Conservation (phyloP, 2,888 invertebrate genomes). For the Ormyrus rosae region DNA sequence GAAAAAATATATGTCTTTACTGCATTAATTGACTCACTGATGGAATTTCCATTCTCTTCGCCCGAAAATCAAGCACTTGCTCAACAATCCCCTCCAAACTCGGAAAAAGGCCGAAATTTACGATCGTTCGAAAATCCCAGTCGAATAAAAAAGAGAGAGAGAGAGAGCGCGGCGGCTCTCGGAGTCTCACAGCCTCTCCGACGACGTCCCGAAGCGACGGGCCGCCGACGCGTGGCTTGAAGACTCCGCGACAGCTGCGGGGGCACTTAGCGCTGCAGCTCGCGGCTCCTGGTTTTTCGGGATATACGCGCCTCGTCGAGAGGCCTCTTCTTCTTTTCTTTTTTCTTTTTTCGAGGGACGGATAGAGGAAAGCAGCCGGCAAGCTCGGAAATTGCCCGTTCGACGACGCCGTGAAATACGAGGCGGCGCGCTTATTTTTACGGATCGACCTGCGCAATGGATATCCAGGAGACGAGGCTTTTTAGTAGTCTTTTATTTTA, state of each 20-base stretch:
- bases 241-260: slow-evolving; percentile 48
- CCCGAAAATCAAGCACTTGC: too few species aligned
- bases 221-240: slow-evolving; percentile 28
- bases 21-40: too few species aligned
- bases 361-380: not conserved
- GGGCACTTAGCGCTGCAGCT: slow-evolving; percentile 43
- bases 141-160: too few species aligned
- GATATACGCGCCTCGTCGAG: not conserved
- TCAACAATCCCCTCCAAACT: too few species aligned
- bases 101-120: too few species aligned
- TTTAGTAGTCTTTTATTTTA: too few species aligned
- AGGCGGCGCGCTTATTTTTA: not conserved
- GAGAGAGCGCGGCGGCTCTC: not conserved
- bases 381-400: slow-evolving; percentile 37
- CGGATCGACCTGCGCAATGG: not conserved
- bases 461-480: too few species aligned
- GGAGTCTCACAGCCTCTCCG: too few species aligned
- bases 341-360: not conserved
- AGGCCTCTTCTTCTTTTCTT: slow-evolving; percentile 16
- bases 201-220: not conserved
- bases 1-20: too few species aligned
- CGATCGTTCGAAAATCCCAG: too few species aligned
- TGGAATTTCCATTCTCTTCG: too few species aligned
- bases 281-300: slow-evolving; percentile 35
- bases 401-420: slow-evolving; percentile 2